These are phyloP conservation scores for Saccopteryx leptura DNA, from an alignment of 2,113 vertebrate species.

Conservation along the genomic window DNA sequence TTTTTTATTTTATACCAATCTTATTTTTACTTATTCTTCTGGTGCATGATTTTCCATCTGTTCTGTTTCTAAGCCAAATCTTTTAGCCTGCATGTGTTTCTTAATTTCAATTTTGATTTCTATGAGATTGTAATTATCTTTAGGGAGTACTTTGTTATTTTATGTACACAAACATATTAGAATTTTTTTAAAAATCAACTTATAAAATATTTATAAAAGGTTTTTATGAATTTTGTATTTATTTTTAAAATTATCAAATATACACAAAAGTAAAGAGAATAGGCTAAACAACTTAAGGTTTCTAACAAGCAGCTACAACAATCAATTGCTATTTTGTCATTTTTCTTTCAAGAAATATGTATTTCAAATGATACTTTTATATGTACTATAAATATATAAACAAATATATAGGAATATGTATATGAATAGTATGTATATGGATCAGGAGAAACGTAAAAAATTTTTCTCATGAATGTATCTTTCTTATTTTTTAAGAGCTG, in stretches of 20 bases:
- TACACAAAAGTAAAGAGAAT: neutral
- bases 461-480: neutral
- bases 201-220: neutral
- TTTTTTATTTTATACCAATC: neutral
- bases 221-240: conserved; percentile 21
- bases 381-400: neutral
- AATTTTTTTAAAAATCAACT: neutral
- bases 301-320: neutral
- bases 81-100: neutral
- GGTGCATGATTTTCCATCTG: neutral
- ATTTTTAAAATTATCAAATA: neutral
- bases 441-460: neutral
- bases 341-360: neutral
- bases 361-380: neutral
- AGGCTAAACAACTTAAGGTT: neutral
- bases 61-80: neutral
- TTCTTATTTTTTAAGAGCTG: neutral
- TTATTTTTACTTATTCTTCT: conserved; percentile 30
- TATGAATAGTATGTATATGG: neutral
- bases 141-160: conserved; percentile 22
- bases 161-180: neutral
- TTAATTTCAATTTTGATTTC: conserved; percentile 21
- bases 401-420: neutral
- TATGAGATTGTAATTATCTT: neutral
- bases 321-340: neutral